Evolutionary conservation across 2,797 vertebrate species (phyloP).

Genomic region (Adelosebastes latens): DNA sequence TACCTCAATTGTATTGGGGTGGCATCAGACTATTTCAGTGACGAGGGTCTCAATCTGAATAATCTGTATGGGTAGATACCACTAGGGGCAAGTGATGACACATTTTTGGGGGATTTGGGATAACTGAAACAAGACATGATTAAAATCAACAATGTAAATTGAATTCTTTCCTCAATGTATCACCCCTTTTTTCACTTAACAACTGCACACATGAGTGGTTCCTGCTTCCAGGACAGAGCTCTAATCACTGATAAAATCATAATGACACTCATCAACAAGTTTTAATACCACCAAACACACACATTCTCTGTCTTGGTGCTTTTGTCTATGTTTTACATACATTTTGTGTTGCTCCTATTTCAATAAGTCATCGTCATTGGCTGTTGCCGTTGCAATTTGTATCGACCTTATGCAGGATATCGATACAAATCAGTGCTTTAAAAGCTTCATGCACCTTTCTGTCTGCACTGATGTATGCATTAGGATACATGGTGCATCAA

Average conservation of each 20-base stretch:
- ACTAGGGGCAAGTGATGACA: not conserved
- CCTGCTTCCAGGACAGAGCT: not conserved
- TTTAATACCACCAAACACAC: not conserved
- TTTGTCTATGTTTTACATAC: not conserved
- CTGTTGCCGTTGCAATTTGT: not conserved
- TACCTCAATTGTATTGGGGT: not conserved
- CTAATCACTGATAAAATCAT: not conserved
- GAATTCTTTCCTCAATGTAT: not conserved
- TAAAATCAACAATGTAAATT: not conserved
- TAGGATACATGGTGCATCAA: not conserved
- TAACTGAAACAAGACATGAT: not conserved
- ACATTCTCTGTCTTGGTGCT: not conserved
- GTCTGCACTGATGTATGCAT: not conserved
- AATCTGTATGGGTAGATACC: not conserved
- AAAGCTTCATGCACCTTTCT: not conserved
- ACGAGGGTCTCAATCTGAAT: not conserved
- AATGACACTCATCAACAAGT: not conserved
- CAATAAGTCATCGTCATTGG: not conserved
- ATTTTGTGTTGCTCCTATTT: not conserved
- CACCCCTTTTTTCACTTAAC: not conserved
- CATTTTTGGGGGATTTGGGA: not conserved
- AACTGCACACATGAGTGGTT: not conserved
- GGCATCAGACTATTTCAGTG: not conserved
- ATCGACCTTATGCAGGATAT: not conserved
- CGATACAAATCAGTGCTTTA: not conserved